These are phyloP conservation scores for Schlechtendalia chinensis DNA, from an alignment of 1,140 invertebrate genomes.

Conservation along the genomic window DNA sequence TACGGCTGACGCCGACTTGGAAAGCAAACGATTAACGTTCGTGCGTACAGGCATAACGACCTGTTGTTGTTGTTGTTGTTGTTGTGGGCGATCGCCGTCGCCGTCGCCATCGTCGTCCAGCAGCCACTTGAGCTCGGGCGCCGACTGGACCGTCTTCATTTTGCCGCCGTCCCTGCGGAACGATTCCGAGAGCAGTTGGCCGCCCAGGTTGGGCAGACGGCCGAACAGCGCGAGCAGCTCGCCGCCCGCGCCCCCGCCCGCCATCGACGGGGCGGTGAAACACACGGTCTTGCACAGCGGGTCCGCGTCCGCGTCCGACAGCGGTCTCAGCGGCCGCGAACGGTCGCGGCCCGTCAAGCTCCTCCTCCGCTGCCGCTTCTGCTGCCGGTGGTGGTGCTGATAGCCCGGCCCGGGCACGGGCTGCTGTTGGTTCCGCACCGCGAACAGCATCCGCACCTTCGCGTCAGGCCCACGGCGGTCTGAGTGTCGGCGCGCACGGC, in stretches of 20 bases:
- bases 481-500: not conserved
- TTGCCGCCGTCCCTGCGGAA: not conserved
- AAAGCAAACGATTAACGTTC: too few relatives aligned
- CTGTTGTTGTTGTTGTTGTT: too few relatives aligned
- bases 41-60: too few relatives aligned
- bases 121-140: slow-evolving; percentile 36
- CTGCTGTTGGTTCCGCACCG: slow-evolving; percentile 50
- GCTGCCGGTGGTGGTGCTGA: slow-evolving; percentile 11
- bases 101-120: not conserved
- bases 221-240: slow-evolving; percentile 51
- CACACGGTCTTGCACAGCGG: slow-evolving; percentile 12
- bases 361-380: slow-evolving; percentile 1
- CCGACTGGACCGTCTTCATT: slow-evolving; percentile 42
- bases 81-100: not conserved
- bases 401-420: not conserved
- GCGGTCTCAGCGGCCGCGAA: slow-evolving; percentile 55
- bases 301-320: slow-evolving; percentile 50
- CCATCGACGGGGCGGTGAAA: slow-evolving; percentile 15
- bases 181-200: slow-evolving; percentile 47
- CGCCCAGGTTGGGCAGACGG: slow-evolving; percentile 53
- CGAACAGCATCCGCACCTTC: slow-evolving; percentile 53
- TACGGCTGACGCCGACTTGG: too few relatives aligned
- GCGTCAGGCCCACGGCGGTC: not conserved
- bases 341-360: slow-evolving; percentile 54
- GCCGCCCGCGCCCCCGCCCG: not conserved